These are phyloP conservation scores for Vanessa tameamea DNA, from an alignment of 1,140 invertebrate species.

Conservation along the genomic window DNA sequence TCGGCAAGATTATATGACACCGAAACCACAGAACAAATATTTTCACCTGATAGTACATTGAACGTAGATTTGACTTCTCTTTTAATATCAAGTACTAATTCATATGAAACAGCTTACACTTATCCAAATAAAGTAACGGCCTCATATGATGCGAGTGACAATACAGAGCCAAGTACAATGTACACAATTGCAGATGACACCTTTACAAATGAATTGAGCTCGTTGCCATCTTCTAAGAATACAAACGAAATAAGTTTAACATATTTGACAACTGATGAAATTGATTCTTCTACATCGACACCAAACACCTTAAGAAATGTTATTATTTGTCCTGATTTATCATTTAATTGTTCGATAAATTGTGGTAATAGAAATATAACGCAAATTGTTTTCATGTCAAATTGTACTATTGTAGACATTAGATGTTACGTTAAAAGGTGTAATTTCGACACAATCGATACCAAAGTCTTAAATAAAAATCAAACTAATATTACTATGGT, in stretches of 20 bases:
- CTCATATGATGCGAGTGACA: neutral
- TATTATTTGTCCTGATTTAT: slow-evolving; percentile 53
- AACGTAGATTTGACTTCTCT: neutral
- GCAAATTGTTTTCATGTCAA: slow-evolving; percentile 60
- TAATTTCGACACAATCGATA: slow-evolving; percentile 21
- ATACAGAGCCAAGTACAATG: neutral
- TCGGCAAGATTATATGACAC: neutral
- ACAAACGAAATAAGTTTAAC: slow-evolving; percentile 15
- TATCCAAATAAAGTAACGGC: neutral
- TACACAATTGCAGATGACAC: neutral
- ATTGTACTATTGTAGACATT: slow-evolving; percentile 54
- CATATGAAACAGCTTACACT: neutral
- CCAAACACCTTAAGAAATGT: slow-evolving; percentile 12
- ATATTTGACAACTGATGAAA: slow-evolving; percentile 20
- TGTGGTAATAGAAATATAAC: slow-evolving; percentile 63
- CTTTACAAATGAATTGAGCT: slow-evolving; percentile 16
- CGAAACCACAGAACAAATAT: neutral
- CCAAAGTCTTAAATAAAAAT: slow-evolving; percentile 34
- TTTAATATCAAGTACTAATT: neutral
- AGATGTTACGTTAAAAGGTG: slow-evolving; percentile 61
- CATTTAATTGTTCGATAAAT: slow-evolving; percentile 64
- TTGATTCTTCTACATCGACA: slow-evolving; percentile 15
- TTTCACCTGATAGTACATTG: neutral
- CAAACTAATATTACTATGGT: slow-evolving; percentile 40
- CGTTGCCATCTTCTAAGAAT: slow-evolving; percentile 7